Percentiles rank a stretch among this genome's conserved stretches.
These are phyloP conservation scores for Anastrepha obliqua DNA, from an alignment of 1,140 invertebrate species.

Conservation along the genomic window DNA sequence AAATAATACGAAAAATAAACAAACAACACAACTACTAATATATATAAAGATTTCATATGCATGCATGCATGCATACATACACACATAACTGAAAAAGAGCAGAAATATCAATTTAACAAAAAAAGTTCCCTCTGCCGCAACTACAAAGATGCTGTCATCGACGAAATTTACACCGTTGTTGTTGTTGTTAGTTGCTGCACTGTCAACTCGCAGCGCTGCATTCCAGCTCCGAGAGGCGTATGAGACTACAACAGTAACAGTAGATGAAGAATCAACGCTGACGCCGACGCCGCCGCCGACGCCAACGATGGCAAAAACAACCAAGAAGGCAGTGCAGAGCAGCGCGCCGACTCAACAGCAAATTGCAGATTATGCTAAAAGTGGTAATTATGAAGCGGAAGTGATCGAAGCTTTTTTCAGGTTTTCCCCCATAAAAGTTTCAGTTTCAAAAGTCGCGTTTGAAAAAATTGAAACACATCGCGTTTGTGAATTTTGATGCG, in stretches of 20 bases:
- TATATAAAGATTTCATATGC: background rate
- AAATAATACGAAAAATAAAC: background rate
- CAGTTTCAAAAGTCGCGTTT: too few species aligned
- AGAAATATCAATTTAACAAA: slow-evolving; percentile 17
- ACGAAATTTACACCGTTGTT: background rate
- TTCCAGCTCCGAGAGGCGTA: background rate
- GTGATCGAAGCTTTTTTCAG: too few species aligned
- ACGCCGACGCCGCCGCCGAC: background rate
- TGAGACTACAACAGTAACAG: background rate
- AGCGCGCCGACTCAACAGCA: background rate
- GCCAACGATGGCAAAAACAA: background rate
- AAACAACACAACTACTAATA: background rate
- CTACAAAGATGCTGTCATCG: background rate
- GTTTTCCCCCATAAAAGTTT: too few species aligned
- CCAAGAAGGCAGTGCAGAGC: background rate
- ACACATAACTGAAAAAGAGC: background rate
- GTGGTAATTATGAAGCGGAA: slow-evolving; percentile 4
- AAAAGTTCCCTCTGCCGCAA: background rate
- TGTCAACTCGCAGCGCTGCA: background rate
- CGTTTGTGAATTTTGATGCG: too few species aligned
- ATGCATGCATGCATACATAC: background rate
- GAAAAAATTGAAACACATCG: too few species aligned
- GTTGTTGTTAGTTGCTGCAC: background rate
- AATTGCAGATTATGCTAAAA: slow-evolving; percentile 2
- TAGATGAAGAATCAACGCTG: background rate